Evolutionary conservation across 1,140 invertebrate genomes (phyloP).

Genomic region (Sitodiplosis mosellana): DNA sequence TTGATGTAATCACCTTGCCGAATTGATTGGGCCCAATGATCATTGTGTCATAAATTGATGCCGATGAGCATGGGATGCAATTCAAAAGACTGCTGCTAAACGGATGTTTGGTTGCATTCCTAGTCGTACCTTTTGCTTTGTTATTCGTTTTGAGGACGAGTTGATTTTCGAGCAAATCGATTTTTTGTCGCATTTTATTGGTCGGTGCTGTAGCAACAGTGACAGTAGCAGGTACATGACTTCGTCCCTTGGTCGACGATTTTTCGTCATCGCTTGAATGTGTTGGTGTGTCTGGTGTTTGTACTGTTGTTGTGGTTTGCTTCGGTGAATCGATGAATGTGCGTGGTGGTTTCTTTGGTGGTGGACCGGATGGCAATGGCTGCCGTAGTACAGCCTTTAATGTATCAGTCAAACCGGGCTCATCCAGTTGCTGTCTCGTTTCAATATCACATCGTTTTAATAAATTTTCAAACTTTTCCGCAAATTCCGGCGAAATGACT

Average conservation of each 20-base stretch:
- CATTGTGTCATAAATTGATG: not conserved
- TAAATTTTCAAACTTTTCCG: conserved; percentile 13
- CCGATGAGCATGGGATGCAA: not conserved
- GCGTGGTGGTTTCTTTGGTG: conserved; percentile 51
- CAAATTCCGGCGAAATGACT: conserved; percentile 6
- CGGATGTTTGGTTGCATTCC: no score
- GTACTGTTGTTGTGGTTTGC: not conserved
- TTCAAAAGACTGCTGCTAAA: no score
- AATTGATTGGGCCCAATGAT: conserved; percentile 1
- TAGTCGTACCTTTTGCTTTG: no score
- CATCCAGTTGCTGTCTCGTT: conserved; percentile 9
- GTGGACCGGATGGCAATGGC: conserved; percentile 41
- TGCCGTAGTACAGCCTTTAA: conserved; percentile 38
- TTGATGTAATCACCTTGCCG: not conserved
- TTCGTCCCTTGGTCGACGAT: not conserved
- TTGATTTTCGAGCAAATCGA: not conserved
- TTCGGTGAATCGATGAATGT: conserved; percentile 33
- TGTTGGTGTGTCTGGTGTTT: not conserved
- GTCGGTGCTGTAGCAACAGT: not conserved
- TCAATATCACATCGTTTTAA: conserved; percentile 12
- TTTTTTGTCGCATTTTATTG: not conserved
- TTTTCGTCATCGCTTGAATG: not conserved
- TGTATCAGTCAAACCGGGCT: conserved; percentile 29
- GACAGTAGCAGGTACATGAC: not conserved
- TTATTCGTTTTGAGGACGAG: no score